Conservation (phyloP, 2,888 invertebrate genomes). For the Leptinotarsa peninsularis region DNA sequence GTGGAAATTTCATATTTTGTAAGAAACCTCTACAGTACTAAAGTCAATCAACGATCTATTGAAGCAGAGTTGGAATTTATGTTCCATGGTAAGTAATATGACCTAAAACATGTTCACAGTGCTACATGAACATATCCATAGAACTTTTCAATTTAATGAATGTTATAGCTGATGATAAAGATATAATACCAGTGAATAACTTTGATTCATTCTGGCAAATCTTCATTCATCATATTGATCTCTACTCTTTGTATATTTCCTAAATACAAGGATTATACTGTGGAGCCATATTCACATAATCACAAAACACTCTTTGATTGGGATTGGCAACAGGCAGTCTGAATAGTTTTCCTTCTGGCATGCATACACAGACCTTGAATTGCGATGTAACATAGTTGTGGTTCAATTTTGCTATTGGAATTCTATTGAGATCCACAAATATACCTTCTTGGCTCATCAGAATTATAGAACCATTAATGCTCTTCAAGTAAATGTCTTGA, state of each 20-base stretch:
- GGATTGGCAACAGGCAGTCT: conserved; percentile 78
- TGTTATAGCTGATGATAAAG: too few species aligned
- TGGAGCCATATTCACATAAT: conserved; percentile 71
- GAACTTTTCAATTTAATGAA: too few species aligned
- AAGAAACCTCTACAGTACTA: neutral
- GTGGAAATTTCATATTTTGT: neutral
- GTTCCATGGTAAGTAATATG: neutral
- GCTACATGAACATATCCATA: too few species aligned
- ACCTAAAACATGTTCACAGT: neutral
- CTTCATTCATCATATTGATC: too few species aligned
- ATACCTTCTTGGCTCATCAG: conserved; percentile 79
- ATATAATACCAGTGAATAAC: too few species aligned
- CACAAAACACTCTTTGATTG: conserved; percentile 70
- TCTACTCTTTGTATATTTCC: neutral
- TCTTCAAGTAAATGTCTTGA: conserved; percentile 81
- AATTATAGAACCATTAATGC: conserved; percentile 80
- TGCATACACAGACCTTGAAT: conserved; percentile 90
- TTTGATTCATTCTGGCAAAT: too few species aligned
- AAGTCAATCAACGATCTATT: neutral
- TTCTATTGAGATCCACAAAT: conserved; percentile 76
- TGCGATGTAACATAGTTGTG: conserved; percentile 69
- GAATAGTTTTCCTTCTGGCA: conserved; percentile 89
- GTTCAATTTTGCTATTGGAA: conserved; percentile 74
- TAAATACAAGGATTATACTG: conserved; percentile 76
- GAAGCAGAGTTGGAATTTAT: neutral